phyloP scores from a whole-genome alignment of 2,888 invertebrate genomes.

The Drosophila niveifrons region DNA sequence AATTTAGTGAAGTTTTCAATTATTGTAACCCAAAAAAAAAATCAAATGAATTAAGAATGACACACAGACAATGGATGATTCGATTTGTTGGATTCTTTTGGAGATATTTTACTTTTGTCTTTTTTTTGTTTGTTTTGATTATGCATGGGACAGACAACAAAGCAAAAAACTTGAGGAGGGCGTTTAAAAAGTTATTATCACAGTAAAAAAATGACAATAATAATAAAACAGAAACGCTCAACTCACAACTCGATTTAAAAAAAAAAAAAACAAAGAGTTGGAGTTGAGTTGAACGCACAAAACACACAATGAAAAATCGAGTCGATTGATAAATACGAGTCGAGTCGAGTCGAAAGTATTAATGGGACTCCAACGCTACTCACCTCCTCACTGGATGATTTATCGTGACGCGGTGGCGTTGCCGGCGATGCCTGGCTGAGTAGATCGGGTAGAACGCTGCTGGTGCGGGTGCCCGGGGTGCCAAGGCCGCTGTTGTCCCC shows the following conservation, averaged over 20 bases:
- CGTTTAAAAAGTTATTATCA: constrained; percentile 50
- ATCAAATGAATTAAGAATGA: constrained; percentile 20
- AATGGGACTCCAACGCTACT: constrained; percentile 80
- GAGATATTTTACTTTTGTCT: not conserved
- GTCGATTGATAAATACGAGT: constrained; percentile 19
- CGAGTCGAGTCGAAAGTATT: constrained; percentile 12
- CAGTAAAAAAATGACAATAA: constrained; percentile 40
- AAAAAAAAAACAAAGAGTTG: not conserved
- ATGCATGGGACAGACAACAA: constrained; percentile 44
- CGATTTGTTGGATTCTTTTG: constrained; percentile 23
- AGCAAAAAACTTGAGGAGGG: constrained; percentile 22
- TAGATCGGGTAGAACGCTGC: constrained; percentile 97
- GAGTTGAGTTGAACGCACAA: constrained; percentile 54
- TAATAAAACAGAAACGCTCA: constrained; percentile 34
- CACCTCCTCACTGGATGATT: constrained; percentile 98
- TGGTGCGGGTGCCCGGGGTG: constrained; percentile 91
- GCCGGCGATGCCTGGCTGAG: constrained; percentile 95
- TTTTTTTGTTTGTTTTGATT: constrained; percentile 21
- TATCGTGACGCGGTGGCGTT: constrained; percentile 95
- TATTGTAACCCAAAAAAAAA: constrained; percentile 15
- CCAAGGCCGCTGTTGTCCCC: constrained; percentile 86
- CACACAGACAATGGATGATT: constrained; percentile 33
- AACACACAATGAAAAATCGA: constrained; percentile 73
- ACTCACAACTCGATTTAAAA: constrained; percentile 39
- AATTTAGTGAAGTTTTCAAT: constrained; percentile 10